phyloP scores from a whole-genome alignment of 2,888 invertebrate species.

The Clepsis dumicolana region DNA sequence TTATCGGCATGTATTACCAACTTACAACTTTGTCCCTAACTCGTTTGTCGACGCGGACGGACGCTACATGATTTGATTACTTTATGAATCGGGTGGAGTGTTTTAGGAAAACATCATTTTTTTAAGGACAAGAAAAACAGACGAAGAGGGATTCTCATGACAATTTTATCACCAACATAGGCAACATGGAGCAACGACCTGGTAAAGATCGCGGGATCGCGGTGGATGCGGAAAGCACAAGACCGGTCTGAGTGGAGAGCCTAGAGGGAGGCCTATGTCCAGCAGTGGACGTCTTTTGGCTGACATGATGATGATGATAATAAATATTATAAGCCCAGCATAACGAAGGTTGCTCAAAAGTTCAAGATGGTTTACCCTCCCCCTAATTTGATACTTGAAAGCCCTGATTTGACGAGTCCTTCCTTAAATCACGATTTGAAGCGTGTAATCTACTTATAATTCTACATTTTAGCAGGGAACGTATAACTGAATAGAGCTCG shows the following conservation, averaged over 20 bases:
- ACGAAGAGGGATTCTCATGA: too few relatives aligned
- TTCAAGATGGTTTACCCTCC: not conserved
- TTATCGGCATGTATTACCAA: slow-evolving; percentile 49
- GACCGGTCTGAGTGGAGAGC: too few relatives aligned
- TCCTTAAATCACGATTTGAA: not conserved
- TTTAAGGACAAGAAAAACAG: too few relatives aligned
- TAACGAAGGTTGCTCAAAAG: not conserved
- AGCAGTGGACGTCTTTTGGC: too few relatives aligned
- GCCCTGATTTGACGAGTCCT: slow-evolving; percentile 3
- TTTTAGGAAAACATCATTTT: too few relatives aligned
- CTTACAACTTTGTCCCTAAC: slow-evolving; percentile 39
- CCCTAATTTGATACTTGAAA: not conserved
- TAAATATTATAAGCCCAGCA: not conserved
- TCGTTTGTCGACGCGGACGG: slow-evolving; percentile 37
- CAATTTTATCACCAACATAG: too few relatives aligned
- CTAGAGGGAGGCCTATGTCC: too few relatives aligned
- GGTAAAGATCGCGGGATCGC: too few relatives aligned
- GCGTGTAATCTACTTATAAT: slow-evolving; percentile 10
- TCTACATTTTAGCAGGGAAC: slow-evolving; percentile 15
- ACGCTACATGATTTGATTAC: slow-evolving; percentile 35
- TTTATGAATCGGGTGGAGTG: slow-evolving; percentile 12
- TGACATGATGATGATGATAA: too few relatives aligned
- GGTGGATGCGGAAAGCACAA: too few relatives aligned
- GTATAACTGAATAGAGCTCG: slow-evolving; percentile 19
- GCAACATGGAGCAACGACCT: too few relatives aligned